A percentile compares a stretch with the other conserved stretches of the same genome.
These are phyloP conservation scores for Chrysolina americana DNA, from an alignment of 2,888 invertebrate genomes.

Conservation along the genomic window DNA sequence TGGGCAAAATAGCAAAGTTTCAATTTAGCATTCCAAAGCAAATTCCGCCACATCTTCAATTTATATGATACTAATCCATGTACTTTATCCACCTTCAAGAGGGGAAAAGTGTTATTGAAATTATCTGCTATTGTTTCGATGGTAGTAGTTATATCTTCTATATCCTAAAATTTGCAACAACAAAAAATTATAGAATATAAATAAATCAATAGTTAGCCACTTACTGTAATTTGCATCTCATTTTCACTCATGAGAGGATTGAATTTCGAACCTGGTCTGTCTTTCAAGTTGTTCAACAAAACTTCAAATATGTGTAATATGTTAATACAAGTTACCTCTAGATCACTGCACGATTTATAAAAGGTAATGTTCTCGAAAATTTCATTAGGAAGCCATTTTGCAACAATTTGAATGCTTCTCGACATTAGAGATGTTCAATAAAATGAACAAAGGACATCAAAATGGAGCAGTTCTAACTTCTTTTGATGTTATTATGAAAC, in stretches of 20 bases:
- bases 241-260: slow-evolving; percentile 50
- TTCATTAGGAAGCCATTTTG: slow-evolving; percentile 74
- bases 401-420: slow-evolving; percentile 65
- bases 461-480: background rate
- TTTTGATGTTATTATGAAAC: background rate
- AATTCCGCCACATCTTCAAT: slow-evolving; percentile 72
- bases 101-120: slow-evolving; percentile 72
- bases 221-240: slow-evolving; percentile 47
- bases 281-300: slow-evolving; percentile 66
- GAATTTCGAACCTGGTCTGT: slow-evolving; percentile 48
- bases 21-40: slow-evolving; percentile 72
- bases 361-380: slow-evolving; percentile 71
- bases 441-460: background rate
- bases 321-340: slow-evolving; percentile 69
- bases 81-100: slow-evolving; percentile 67
- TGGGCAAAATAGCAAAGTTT: slow-evolving; percentile 73
- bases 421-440: slow-evolving; percentile 61
- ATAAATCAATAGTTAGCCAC: slow-evolving; percentile 15
- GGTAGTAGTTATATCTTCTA: slow-evolving; percentile 74
- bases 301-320: slow-evolving; percentile 65
- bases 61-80: slow-evolving; percentile 64
- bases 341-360: slow-evolving; percentile 72
- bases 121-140: slow-evolving; percentile 72
- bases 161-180: slow-evolving; percentile 69
- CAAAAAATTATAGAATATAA: background rate